Conservation (phyloP, 1,140 invertebrate genomes). For the Lasioglossum baleicum region DNA sequence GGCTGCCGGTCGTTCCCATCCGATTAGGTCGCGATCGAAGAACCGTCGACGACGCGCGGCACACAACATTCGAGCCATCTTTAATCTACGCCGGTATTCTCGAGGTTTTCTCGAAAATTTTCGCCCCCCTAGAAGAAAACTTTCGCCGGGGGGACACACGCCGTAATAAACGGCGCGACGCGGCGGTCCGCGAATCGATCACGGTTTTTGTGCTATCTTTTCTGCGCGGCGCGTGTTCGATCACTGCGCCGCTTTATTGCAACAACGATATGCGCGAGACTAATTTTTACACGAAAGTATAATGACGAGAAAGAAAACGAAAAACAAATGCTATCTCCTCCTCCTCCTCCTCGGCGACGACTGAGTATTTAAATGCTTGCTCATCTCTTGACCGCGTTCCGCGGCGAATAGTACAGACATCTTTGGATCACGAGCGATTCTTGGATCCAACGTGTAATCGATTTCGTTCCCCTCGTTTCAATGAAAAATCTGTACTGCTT, state of each 20-base stretch:
- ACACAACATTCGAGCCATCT: background rate
- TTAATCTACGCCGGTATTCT: background rate
- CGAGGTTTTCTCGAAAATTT: background rate
- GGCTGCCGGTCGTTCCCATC: background rate
- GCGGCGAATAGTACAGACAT: constrained; percentile 42
- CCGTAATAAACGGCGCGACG: background rate
- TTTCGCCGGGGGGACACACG: background rate
- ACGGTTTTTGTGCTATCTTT: constrained; percentile 53
- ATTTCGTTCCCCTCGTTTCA: background rate
- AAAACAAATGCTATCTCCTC: background rate
- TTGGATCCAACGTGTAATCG: too few relatives aligned
- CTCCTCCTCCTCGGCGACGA: constrained; percentile 2
- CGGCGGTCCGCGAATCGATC: constrained; percentile 23
- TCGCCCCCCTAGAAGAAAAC: background rate
- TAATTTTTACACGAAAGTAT: background rate
- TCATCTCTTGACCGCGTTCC: background rate
- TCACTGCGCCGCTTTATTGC: constrained; percentile 41
- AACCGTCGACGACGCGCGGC: too few relatives aligned
- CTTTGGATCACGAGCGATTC: background rate
- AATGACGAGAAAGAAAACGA: background rate
- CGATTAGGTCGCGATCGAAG: background rate
- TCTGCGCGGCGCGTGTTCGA: constrained; percentile 25
- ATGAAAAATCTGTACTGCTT: constrained; percentile 11
- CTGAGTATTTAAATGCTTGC: constrained; percentile 48
- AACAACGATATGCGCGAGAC: constrained; percentile 33